Evolutionary conservation across 2,797 vertebrate genomes (phyloP).

Genomic region (Tinamus major): DNA sequence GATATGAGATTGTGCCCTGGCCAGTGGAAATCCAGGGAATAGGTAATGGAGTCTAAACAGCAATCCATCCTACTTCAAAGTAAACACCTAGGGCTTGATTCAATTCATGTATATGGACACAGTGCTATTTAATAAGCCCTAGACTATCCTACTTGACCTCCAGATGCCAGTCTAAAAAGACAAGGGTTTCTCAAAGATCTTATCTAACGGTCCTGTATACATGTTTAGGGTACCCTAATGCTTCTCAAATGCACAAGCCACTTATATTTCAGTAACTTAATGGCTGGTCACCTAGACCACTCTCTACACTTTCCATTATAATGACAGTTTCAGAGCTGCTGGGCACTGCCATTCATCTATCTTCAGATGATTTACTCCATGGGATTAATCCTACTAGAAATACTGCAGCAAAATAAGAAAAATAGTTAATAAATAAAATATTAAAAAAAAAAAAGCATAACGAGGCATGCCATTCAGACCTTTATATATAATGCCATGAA

Average conservation of each 20-base stretch:
- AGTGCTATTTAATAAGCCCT: neutral
- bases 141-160: neutral
- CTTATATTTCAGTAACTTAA: neutral
- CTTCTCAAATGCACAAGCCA: neutral
- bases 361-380: neutral
- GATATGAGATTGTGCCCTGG: rapidly evolving
- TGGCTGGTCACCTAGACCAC: neutral
- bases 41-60: neutral
- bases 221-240: neutral
- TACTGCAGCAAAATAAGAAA: neutral
- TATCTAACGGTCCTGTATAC: neutral
- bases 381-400: neutral
- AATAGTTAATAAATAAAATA: neutral
- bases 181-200: neutral
- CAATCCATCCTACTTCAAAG: neutral
- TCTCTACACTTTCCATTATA: neutral
- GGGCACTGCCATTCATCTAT: neutral
- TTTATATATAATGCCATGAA: neutral
- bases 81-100: neutral
- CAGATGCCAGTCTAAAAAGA: neutral
- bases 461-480: neutral
- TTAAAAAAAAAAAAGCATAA: neutral
- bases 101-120: neutral
- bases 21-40: neutral
- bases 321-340: neutral